Conservation (phyloP, 64 coral and sea anemone species). For the Montipora foliosa region DNA sequence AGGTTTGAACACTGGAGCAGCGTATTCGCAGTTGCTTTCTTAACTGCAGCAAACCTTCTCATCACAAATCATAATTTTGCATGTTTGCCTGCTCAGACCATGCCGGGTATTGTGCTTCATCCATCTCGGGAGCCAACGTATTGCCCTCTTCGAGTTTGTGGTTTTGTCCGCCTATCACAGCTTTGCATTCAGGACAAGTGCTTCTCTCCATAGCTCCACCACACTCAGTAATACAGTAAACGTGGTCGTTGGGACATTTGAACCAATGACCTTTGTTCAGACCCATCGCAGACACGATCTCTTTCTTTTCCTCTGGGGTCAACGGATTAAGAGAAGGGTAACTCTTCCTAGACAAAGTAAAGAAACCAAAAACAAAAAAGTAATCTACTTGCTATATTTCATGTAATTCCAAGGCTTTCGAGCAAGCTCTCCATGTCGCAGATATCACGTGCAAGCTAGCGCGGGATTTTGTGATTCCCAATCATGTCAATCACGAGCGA, state of each 20-base stretch:
- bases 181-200: slow-evolving; percentile 80
- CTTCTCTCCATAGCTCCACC: slow-evolving; percentile 86
- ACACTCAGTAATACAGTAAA: slow-evolving; percentile 88
- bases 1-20: too few species aligned
- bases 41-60: too few species aligned
- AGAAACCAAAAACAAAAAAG: not conserved
- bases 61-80: slow-evolving; percentile 43
- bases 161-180: slow-evolving; percentile 71
- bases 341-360: not conserved
- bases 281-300: slow-evolving; percentile 82
- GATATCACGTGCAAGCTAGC: too few species aligned
- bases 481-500: too few species aligned
- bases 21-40: too few species aligned
- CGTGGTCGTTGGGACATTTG: slow-evolving; percentile 84
- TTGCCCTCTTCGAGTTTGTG: slow-evolving; percentile 80
- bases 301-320: slow-evolving; percentile 65
- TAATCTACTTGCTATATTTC: not conserved
- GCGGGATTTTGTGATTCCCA: too few species aligned
- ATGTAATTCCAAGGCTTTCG: too few species aligned
- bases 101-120: slow-evolving; percentile 66
- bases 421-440: too few species aligned
- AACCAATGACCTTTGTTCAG: slow-evolving; percentile 86
- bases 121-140: slow-evolving; percentile 86
- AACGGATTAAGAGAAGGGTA: slow-evolving; percentile 18
- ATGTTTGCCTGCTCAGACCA: slow-evolving; percentile 96